Conservation (phyloP, 2,797 vertebrate species). For the Rallus crepitans region DNA sequence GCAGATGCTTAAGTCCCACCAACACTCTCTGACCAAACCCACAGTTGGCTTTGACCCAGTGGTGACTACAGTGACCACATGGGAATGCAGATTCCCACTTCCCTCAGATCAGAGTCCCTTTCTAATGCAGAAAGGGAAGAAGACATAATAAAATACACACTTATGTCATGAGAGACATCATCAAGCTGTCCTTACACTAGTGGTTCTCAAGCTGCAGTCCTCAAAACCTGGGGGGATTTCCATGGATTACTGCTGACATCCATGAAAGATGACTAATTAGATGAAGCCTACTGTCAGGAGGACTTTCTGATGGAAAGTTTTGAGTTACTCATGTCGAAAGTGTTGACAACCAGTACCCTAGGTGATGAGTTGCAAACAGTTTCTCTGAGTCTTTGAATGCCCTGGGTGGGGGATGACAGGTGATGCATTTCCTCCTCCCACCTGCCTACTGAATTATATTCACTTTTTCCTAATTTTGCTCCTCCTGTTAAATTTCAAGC, state of each 20-base stretch:
- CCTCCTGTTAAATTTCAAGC: background rate
- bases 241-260: background rate
- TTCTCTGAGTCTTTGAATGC: background rate
- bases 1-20: background rate
- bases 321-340: background rate
- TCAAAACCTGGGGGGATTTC: background rate
- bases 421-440: slow-evolving; percentile 9
- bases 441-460: background rate
- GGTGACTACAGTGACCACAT: background rate
- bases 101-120: background rate
- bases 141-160: background rate
- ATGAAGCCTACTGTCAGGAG: background rate
- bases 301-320: background rate
- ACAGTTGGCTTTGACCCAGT: background rate
- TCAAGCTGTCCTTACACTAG: background rate
- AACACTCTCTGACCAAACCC: background rate
- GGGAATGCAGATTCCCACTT: background rate
- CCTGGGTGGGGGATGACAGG: background rate
- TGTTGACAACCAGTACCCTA: background rate
- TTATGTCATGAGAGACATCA: background rate
- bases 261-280: background rate
- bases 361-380: background rate
- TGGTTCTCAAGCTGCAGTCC: background rate
- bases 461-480: background rate
- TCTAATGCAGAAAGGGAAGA: background rate